Percentiles rank a stretch among this genome's conserved stretches.
Conservation (phyloP, 2,113 vertebrate genomes). For the Nesospiza acunhae region DNA sequence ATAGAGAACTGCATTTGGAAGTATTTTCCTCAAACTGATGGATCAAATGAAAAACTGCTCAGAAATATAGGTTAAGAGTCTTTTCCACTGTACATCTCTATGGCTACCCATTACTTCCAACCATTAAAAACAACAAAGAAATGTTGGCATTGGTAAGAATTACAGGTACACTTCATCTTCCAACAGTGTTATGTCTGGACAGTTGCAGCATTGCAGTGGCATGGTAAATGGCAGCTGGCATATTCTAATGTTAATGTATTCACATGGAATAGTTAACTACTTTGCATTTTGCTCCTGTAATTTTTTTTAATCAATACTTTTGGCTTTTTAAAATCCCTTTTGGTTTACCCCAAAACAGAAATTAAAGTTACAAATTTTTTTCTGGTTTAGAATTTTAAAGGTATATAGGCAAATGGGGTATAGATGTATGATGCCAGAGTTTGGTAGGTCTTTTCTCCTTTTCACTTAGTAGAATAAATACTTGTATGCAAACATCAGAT, state of each 20-base stretch:
- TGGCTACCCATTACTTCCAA: background rate
- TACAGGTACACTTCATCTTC: background rate
- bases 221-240: background rate
- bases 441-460: background rate
- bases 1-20: background rate
- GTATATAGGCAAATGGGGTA: background rate
- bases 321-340: background rate
- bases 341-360: background rate
- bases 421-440: background rate
- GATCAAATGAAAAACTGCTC: background rate
- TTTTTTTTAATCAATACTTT: background rate
- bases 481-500: background rate
- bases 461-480: constrained; percentile 6
- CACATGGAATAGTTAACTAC: background rate
- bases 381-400: background rate
- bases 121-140: background rate
- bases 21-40: background rate
- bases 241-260: background rate
- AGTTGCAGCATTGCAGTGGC: background rate
- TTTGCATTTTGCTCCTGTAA: background rate
- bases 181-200: background rate
- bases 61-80: background rate
- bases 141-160: background rate
- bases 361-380: background rate
- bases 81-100: background rate